These are phyloP conservation scores for Nephrocerus scutellatus DNA, from an alignment of 2,888 invertebrate genomes.

Conservation along the genomic window DNA sequence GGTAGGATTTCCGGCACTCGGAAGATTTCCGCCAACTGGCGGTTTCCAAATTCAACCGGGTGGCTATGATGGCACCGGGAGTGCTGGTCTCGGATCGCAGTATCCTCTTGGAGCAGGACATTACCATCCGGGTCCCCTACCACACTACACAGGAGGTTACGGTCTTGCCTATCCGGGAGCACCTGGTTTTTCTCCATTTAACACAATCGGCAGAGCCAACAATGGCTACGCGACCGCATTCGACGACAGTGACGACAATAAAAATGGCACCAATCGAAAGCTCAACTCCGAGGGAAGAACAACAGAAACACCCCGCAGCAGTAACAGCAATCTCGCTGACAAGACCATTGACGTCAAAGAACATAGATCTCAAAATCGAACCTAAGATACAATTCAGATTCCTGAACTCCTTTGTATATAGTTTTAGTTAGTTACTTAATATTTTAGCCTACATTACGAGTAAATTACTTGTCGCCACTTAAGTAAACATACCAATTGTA, in stretches of 20 bases:
- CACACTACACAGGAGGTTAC: conserved; percentile 36
- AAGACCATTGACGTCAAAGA: conserved; percentile 31
- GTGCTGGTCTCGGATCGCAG: conserved; percentile 21
- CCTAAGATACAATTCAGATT: conserved; percentile 2
- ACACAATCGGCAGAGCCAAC: conserved; percentile 2
- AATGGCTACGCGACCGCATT: conserved; percentile 21
- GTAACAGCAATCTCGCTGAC: conserved; percentile 9
- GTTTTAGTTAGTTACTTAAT: background rate
- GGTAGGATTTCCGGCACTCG: conserved; percentile 14
- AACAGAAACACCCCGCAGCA: too few species aligned
- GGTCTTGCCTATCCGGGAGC: conserved; percentile 26
- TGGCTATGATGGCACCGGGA: conserved; percentile 18
- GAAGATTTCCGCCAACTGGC: conserved; percentile 6
- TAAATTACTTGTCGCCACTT: conserved; percentile 2
- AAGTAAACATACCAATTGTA: conserved; percentile 71
- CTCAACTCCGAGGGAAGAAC: conserved; percentile 31
- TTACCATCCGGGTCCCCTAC: conserved; percentile 23
- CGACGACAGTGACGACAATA: conserved; percentile 28
- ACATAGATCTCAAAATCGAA: too few species aligned
- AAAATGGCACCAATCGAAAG: conserved; percentile 15
- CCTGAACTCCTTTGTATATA: background rate
- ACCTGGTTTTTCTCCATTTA: conserved; percentile 21
- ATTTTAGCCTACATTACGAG: background rate
- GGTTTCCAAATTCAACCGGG: conserved; percentile 15
- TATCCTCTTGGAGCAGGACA: conserved; percentile 20